A percentile compares a stretch with the other conserved stretches of the same genome.
Evolutionary conservation across 1,140 invertebrate genomes (phyloP).

Genomic region (Mya arenaria): DNA sequence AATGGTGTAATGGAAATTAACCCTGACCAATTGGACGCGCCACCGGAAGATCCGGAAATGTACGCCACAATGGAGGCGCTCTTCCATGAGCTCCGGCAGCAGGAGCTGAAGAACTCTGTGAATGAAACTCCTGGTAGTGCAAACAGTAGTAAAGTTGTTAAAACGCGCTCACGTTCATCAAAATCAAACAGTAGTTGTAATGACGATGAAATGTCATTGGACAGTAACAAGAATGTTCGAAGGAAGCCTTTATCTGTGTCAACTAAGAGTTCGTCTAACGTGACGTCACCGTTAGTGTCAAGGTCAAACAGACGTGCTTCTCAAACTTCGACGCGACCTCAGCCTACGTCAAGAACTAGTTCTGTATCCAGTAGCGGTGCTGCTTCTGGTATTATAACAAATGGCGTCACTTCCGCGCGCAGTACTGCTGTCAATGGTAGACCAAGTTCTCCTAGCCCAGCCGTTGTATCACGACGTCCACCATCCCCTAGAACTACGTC

Average conservation of each 20-base stretch:
- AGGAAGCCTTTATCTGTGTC: constrained; percentile 41
- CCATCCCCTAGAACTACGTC: constrained; percentile 21
- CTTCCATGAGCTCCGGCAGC: constrained; percentile 72
- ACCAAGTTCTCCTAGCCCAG: constrained; percentile 24
- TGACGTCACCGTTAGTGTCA: constrained; percentile 14
- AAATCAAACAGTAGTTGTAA: constrained; percentile 57
- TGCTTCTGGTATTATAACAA: not conserved
- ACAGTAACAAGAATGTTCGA: constrained; percentile 63
- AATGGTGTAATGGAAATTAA: constrained; percentile 60
- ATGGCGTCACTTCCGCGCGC: not conserved
- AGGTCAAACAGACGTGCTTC: constrained; percentile 18
- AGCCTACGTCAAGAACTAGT: constrained; percentile 23
- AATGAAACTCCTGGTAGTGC: constrained; percentile 67
- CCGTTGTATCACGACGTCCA: not conserved
- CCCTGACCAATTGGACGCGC: constrained; percentile 65
- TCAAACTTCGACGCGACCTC: not conserved
- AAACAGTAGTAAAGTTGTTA: constrained; percentile 17
- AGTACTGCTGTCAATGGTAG: not conserved
- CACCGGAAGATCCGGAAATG: constrained; percentile 75
- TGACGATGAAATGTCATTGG: constrained; percentile 54
- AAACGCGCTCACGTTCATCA: constrained; percentile 27
- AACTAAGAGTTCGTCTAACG: constrained; percentile 31
- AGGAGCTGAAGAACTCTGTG: constrained; percentile 72
- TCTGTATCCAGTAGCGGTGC: constrained; percentile 1
- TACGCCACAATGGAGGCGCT: constrained; percentile 74